phyloP scores from a whole-genome alignment of 2,113 vertebrate genomes.

The Chunga burmeisteri region DNA sequence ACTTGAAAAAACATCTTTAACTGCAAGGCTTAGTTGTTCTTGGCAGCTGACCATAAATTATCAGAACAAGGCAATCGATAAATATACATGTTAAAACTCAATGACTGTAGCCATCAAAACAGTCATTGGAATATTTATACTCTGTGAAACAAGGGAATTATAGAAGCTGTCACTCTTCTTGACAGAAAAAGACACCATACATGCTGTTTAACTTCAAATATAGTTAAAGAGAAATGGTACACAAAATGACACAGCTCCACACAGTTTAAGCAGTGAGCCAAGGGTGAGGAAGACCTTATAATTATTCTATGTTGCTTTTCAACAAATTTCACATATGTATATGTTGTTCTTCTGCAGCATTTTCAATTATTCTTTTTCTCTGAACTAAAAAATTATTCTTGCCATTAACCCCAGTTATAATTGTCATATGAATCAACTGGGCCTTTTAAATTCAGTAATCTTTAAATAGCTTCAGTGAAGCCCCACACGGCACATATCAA shows the following conservation, averaged over 20 bases:
- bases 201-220: conserved; percentile 64
- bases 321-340: neutral
- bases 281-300: neutral
- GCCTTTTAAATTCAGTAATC: neutral
- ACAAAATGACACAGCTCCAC: neutral
- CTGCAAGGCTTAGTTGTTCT: conserved; percentile 20
- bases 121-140: conserved; percentile 60
- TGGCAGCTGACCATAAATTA: conserved; percentile 61
- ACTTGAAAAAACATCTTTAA: conserved; percentile 33
- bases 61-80: conserved; percentile 57
- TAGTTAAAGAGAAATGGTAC: conserved; percentile 42
- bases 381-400: neutral
- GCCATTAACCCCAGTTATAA: neutral
- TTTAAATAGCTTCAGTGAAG: conserved; percentile 30
- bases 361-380: neutral
- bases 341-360: neutral
- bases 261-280: conserved; percentile 11
- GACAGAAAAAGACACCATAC: conserved; percentile 63
- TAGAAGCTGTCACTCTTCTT: conserved; percentile 61
- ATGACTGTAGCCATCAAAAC: conserved; percentile 53
- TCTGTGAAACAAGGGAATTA: conserved; percentile 55
- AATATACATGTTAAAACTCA: conserved; percentile 59
- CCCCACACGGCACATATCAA: neutral
- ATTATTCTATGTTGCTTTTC: neutral
- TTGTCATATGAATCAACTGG: neutral